Evolutionary conservation across 1,140 invertebrate species (phyloP).

Genomic region (Trialeurodes vaporariorum): DNA sequence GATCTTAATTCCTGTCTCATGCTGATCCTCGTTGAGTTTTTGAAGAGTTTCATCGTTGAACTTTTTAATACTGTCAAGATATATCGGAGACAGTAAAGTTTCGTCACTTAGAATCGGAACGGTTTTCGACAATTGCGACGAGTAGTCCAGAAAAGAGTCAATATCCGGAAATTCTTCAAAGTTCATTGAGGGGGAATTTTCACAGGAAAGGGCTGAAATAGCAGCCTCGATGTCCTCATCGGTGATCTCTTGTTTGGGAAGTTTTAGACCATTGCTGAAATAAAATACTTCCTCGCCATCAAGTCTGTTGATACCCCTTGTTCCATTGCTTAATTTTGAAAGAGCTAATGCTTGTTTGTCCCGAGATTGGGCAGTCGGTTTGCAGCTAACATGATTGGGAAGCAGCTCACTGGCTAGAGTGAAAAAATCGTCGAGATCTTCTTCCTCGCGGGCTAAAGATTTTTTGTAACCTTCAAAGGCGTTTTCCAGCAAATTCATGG

Average conservation of each 20-base stretch:
- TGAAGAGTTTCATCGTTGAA: not conserved
- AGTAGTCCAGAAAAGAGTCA: not conserved
- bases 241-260: not conserved
- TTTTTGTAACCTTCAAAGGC: not conserved
- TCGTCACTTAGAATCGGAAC: not conserved
- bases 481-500: not conserved
- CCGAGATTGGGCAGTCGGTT: too few relatives aligned
- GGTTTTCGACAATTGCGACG: not conserved
- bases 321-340: too few relatives aligned
- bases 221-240: not conserved
- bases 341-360: too few relatives aligned
- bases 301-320: too few relatives aligned
- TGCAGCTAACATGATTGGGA: not conserved
- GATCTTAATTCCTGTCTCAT: not conserved
- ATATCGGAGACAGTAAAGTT: not conserved
- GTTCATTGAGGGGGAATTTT: not conserved
- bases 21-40: not conserved
- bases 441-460: not conserved
- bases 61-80: not conserved
- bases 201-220: not conserved
- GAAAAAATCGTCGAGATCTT: not conserved
- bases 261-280: not conserved
- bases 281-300: not conserved
- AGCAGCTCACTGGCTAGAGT: not conserved
- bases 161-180: not conserved